Evolutionary conservation across 1,140 invertebrate species (phyloP), one percentile per base, ranked within the genome.

Genomic region (Philaenus spumarius): DNA sequence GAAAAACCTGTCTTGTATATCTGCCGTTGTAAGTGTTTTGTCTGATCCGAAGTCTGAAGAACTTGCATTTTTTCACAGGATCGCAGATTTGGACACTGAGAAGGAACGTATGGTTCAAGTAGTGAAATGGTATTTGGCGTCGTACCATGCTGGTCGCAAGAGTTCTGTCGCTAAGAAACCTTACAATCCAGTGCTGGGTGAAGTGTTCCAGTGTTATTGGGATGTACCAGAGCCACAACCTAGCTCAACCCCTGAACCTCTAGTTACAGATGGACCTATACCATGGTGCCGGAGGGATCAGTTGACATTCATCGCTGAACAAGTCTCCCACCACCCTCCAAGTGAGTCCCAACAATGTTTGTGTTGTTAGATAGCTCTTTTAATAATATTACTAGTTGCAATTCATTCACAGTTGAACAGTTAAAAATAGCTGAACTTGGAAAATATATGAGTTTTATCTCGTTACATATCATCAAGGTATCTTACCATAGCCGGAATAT

Each of bases 311-410:
- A 82, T 96, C 59, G 95, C 96, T 2, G 97, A 99, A 75, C 97
- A 99, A 78, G 97, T 99, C 3, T 98, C 94, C 9, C 97, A 99
- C 80, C 97, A 99, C 81, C 97, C 97, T 11, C 97, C 97, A 62
- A 89, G 90, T 91, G 78, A 77, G 73, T 69, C 26, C n/a, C n/a
- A n/a, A n/a, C n/a, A n/a, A n/a, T n/a, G n/a, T n/a, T n/a, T n/a
- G n/a, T n/a, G n/a, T n/a, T n/a, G n/a, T n/a, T n/a, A n/a, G n/a
- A n/a, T n/a, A n/a, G n/a, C n/a, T n/a, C n/a, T n/a, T n/a, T n/a
- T n/a, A n/a, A n/a, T n/a, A n/a, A n/a, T n/a, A n/a, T n/a, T n/a
- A n/a, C n/a, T n/a, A n/a, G n/a, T n/a, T n/a, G n/a, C n/a, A n/a
- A n/a, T n/a, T n/a, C n/a, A n/a, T n/a, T n/a, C n/a, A n/a, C n/a